A percentile compares a stretch with the other conserved stretches of the same genome.
Evolutionary conservation across 2,113 vertebrate species (phyloP).

Genomic region (Bambusicola thoracicus): DNA sequence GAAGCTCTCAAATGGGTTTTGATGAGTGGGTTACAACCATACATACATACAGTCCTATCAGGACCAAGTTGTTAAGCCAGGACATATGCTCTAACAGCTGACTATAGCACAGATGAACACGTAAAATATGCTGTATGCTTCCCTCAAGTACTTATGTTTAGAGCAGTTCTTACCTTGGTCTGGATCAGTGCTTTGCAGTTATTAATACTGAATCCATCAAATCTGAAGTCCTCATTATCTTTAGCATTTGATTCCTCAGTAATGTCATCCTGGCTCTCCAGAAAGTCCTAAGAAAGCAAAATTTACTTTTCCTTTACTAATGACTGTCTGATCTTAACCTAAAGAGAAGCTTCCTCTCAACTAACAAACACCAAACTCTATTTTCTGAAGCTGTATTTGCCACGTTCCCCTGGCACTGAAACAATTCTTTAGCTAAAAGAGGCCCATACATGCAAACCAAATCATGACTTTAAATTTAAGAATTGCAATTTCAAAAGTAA

Average conservation of each 20-base stretch:
- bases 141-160: neutral
- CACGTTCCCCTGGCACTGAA: neutral
- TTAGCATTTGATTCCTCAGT: conserved; percentile 9
- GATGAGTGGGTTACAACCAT: neutral
- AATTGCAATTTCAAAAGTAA: neutral
- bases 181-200: conserved; percentile 71
- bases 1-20: neutral
- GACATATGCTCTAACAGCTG: neutral
- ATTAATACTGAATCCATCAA: conserved; percentile 21
- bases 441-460: neutral
- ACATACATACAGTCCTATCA: neutral
- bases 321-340: neutral
- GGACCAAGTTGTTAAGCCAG: neutral
- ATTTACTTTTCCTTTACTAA: neutral
- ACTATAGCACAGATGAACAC: neutral
- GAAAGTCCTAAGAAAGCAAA: conserved; percentile 34
- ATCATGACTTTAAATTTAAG: neutral
- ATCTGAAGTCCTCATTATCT: conserved; percentile 7
- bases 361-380: neutral
- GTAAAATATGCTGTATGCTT: neutral
- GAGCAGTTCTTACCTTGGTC: conserved; percentile 71
- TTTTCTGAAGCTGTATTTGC: neutral
- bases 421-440: neutral
- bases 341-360: neutral
- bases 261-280: neutral